phyloP scores from a whole-genome alignment of 2,797 vertebrate species.

The Ara ararauna region DNA sequence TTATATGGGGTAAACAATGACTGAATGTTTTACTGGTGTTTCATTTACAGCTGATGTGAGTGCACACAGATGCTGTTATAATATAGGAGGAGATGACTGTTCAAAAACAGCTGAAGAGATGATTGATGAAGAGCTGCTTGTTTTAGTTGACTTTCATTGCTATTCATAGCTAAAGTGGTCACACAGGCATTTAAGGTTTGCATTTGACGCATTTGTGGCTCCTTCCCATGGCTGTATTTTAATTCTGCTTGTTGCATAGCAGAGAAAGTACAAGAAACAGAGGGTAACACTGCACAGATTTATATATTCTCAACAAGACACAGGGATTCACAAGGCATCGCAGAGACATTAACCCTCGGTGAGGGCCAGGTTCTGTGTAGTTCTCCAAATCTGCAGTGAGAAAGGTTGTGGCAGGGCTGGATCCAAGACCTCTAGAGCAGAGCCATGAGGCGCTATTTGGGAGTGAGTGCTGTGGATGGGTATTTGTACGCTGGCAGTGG shows the following conservation, averaged over 20 bases:
- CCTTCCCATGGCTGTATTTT: neutral
- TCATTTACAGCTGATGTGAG: neutral
- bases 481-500: neutral
- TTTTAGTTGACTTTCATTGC: neutral
- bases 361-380: neutral
- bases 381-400: neutral
- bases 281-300: rapidly evolving
- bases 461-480: neutral
- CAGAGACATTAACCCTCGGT: neutral
- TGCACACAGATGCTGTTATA: neutral
- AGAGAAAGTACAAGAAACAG: neutral
- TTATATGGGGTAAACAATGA: neutral
- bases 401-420: neutral
- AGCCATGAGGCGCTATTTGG: neutral
- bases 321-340: neutral
- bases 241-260: neutral
- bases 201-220: rapidly evolving
- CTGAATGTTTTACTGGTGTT: neutral
- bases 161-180: neutral
- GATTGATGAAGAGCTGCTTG: neutral
- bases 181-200: neutral
- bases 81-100: neutral
- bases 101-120: neutral
- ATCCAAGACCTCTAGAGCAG: neutral
- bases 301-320: neutral